phyloP scores from a whole-genome alignment of 2,113 vertebrate species.

The Pituophis catenifer region DNA sequence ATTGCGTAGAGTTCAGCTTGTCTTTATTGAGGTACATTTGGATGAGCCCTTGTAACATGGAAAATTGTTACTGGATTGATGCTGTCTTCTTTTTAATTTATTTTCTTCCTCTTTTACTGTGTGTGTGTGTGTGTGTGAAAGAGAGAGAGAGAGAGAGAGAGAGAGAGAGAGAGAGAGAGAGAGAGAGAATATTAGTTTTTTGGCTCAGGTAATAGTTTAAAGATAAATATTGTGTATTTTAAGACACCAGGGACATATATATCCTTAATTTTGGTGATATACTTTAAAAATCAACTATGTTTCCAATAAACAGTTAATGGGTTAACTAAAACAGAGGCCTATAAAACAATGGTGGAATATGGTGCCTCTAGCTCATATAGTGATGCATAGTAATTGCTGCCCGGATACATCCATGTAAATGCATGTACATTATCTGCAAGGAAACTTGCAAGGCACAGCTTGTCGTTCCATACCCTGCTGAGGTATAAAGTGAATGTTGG shows the following conservation, averaged over 20 bases:
- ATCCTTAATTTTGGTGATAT: background rate
- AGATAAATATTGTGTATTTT: background rate
- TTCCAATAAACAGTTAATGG: background rate
- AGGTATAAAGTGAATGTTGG: background rate
- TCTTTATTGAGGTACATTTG: background rate
- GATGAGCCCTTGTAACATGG: background rate
- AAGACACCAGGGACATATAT: background rate
- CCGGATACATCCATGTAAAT: background rate
- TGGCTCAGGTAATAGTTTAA: background rate
- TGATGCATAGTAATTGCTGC: background rate
- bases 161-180: background rate
- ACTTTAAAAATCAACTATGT: background rate
- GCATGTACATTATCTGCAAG: background rate
- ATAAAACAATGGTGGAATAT: background rate
- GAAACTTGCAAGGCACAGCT: background rate
- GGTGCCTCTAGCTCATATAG: background rate
- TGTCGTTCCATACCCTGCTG: background rate
- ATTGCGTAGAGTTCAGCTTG: background rate
- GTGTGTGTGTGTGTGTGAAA: background rate
- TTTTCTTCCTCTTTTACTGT: no score
- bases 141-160: background rate
- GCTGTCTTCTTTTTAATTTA: no score
- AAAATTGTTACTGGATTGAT: background rate
- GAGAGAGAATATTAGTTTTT: background rate
- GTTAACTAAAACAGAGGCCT: background rate